These are phyloP conservation scores for Passer montanus DNA, from an alignment of 2,113 vertebrate species.

Conservation along the genomic window DNA sequence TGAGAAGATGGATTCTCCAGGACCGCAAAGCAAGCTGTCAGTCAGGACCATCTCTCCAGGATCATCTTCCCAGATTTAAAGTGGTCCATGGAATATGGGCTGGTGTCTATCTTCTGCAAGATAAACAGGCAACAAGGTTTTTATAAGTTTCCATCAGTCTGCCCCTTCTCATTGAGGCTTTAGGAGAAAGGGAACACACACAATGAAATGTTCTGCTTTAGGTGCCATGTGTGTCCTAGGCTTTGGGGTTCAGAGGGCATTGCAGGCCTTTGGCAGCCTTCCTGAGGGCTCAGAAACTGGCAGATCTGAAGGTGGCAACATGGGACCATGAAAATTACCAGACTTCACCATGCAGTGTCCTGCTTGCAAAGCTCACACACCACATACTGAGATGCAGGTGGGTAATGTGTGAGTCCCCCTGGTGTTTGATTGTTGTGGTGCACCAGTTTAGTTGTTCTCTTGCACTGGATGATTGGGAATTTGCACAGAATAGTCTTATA, in stretches of 20 bases:
- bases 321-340: background rate
- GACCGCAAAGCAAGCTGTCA: background rate
- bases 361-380: background rate
- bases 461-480: too few relatives aligned
- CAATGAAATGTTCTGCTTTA: background rate
- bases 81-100: background rate
- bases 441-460: too few relatives aligned
- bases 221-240: background rate
- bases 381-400: rapidly evolving
- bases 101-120: background rate
- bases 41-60: background rate
- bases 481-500: too few relatives aligned
- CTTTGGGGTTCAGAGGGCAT: background rate
- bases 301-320: background rate
- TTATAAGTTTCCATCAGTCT: background rate
- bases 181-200: background rate
- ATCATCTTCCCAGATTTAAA: background rate
- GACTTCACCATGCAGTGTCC: background rate
- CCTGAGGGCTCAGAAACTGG: background rate
- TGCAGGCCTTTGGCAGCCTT: background rate
- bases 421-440: background rate
- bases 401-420: background rate
- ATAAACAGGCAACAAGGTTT: background rate
- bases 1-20: background rate
- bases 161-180: background rate